Evolutionary conservation across 2,888 invertebrate species (phyloP), one percentile per base, ranked within the genome.

Genomic region (Ceramica pisi): DNA sequence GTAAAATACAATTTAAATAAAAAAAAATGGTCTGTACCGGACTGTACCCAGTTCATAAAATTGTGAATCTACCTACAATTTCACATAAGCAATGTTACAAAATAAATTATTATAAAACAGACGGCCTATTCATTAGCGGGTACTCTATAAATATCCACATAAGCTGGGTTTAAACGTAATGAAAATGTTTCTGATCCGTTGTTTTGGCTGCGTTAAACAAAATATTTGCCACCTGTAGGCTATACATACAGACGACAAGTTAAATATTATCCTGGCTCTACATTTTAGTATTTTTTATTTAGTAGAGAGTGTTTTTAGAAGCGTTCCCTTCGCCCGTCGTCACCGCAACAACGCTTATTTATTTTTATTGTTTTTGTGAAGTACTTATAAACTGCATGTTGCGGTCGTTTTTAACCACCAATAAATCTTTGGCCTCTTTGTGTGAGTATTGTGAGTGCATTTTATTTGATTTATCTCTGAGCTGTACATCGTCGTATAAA

Each of bases 201-300:
- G 44, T 21, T 48, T 44, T 26, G 56, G 38, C 31, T 0, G 10
- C 46, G 55, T 16, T 23, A 19, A 48, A 71, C 70, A 59, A 71
- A 41, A 67, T 48, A 67, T 75, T 53, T 44, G 26, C 70, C 69
- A 76, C 60, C 77, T 76, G 50, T 56, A 44, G 60, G 50, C 48
- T 48, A 19, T 14, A 50, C 16, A 50, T 31, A 46, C 61, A 62
- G 23, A 51, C 44, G 35, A 61, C 19, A 26, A 10, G 10, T 60
- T 41, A 41, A 26, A 56, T 61, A 50, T 26, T 68, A 44, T 46
- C 68, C 19, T 26, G 26, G 50, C 26, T 76, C 5, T 16, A 61
- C 9, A 38, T 61, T 61, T 71, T 26, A 26, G 21, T 21, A 21
- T 19, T 38, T 73, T 14, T 44, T 16, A 53, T 53, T 46, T 38